Conservation (phyloP, 2,797 vertebrate species). For the Numenius phaeopus region DNA sequence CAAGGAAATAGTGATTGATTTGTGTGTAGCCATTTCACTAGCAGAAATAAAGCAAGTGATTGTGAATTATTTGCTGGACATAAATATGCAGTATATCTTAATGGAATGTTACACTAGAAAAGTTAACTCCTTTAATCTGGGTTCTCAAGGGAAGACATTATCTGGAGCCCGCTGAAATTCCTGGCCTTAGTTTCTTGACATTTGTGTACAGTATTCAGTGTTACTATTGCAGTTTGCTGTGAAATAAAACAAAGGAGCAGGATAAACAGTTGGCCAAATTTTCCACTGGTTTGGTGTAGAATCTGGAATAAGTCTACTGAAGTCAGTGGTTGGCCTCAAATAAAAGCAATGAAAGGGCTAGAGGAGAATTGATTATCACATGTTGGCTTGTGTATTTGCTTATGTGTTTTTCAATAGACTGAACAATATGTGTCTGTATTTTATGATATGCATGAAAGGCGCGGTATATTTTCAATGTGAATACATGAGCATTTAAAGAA, state of each 20-base stretch:
- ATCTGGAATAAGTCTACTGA: constrained; percentile 4
- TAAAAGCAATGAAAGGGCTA: not conserved
- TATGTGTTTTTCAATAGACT: not conserved
- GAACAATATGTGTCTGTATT: not conserved
- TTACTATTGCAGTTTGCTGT: not conserved
- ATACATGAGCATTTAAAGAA: not conserved
- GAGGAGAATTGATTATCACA: not conserved
- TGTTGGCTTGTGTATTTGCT: not conserved
- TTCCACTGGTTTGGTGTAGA: not conserved
- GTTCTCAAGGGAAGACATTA: not conserved
- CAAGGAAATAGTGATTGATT: constrained; percentile 31
- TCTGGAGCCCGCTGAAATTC: not conserved
- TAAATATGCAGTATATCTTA: constrained; percentile 24
- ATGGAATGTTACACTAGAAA: constrained; percentile 20
- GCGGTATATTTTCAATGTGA: not conserved
- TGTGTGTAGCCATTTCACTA: not conserved
- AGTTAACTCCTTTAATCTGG: not conserved
- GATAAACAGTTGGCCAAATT: not conserved
- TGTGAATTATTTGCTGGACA: constrained; percentile 7
- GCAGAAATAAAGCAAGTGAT: constrained; percentile 3
- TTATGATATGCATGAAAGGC: not conserved
- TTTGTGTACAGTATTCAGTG: not conserved
- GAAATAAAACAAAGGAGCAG: not conserved
- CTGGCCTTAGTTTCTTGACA: not conserved
- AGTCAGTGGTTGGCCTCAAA: not conserved